Percentiles rank a stretch among this genome's conserved stretches.
Conservation (phyloP, 2,797 vertebrate species). For the Rhinophrynus dorsalis region DNA sequence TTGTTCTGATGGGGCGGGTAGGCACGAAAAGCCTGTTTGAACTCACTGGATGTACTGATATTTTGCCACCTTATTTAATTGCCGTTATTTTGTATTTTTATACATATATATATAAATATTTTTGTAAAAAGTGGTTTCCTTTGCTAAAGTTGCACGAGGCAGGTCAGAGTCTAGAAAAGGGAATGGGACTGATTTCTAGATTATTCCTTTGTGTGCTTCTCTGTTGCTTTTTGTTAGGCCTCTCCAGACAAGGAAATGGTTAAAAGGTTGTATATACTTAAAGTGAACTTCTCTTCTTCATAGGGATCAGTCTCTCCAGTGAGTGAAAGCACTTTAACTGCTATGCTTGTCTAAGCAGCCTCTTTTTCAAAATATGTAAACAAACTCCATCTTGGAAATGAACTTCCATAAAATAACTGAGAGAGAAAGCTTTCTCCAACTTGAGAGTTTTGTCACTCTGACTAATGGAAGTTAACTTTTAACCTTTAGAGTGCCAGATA, state of each 20-base stretch:
- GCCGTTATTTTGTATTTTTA: slow-evolving; percentile 43
- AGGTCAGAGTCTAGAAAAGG: slow-evolving; percentile 42
- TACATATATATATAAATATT: slow-evolving; percentile 46
- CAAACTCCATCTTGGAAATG: too few relatives aligned
- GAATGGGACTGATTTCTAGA: slow-evolving; percentile 28
- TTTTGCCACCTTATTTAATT: slow-evolving; percentile 43
- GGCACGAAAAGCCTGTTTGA: slow-evolving; percentile 13
- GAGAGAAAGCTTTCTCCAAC: too few relatives aligned
- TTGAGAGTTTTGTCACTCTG: too few relatives aligned
- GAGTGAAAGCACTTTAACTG: too few relatives aligned
- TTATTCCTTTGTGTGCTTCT: neutral
- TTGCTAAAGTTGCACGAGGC: slow-evolving; percentile 48
- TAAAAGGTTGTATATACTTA: neutral
- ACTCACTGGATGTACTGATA: slow-evolving; percentile 41
- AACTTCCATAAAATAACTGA: too few relatives aligned
- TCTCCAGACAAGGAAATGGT: slow-evolving; percentile 16
- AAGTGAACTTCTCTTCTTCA: too few relatives aligned
- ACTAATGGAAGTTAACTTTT: too few relatives aligned
- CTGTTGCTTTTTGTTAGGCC: slow-evolving; percentile 3
- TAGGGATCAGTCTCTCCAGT: too few relatives aligned
- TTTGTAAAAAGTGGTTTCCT: slow-evolving; percentile 44
- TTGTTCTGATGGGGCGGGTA: neutral
- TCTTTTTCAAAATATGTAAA: too few relatives aligned
- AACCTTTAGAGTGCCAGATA: too few relatives aligned
- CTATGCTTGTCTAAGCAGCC: too few relatives aligned